Base-by-base conservation (phyloP, 1,140 invertebrate species). In the Caenorhabditis briggsae region DNA sequence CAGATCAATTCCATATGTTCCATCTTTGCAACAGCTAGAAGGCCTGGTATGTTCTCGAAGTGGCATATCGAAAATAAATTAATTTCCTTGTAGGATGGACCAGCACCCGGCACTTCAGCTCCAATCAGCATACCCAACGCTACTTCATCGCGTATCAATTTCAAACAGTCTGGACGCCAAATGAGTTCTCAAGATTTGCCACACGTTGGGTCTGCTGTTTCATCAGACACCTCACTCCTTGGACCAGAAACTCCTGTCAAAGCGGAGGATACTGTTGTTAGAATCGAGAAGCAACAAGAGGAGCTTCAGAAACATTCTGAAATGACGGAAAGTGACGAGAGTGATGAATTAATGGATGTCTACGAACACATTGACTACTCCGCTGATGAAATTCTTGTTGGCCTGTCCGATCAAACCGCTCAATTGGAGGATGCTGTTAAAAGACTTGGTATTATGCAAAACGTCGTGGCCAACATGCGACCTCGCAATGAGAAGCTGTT, bases 1-100 rank as follows among this genome's bases (percentile, higher is more conserved):
- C 46, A 48, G 70, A 78, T 48, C 70, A n/a, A 78, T 78, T 78
- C 70, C 70, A 78, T 78, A 50, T 50, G 70, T 78, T 25, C 70
- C 70, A 78, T 78, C 70, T 5, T 14, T 78, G 6, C 70, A 78
- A 23, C 70, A 78, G n/a, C 9, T 78, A 46, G 70, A 78, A 12
- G 70, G 70, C 1, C 14, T 78, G 43, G 70, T 78, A 78, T 8
- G 46, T 23, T 78, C 7, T 43, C 0, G 0, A 18, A 50, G 5
- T 70, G 14, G 0, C 8, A 70, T 18, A 5, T 8, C 8, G n/a
- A 43, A 14, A 5, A 3, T 23, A 70, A 8, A 46, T 5, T 46
- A 20, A 23, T 53, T 43, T 78, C 0, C 11, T 33, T 41, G 25
- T 18, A 78, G 70, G 70, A 78, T 53, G 33, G 12, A 23, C 46